Percentiles rank a stretch among this genome's conserved stretches.
phyloP scores from a whole-genome alignment of 1,140 invertebrate genomes.

The Calephelis virginiensis region DNA sequence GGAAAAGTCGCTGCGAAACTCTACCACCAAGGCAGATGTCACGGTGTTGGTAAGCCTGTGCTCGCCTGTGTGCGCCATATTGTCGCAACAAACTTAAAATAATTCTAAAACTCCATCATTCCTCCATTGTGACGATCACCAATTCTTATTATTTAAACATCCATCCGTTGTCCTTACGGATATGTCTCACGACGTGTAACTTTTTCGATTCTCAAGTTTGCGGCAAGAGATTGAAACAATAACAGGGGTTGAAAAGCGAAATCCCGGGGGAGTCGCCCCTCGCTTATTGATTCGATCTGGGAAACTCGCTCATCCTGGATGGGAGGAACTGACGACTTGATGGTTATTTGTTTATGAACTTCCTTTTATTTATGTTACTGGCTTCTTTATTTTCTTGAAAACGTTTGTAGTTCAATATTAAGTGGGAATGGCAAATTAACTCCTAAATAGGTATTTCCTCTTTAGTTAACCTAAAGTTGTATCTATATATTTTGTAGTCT shows the following conservation, averaged over 20 bases:
- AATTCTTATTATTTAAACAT: neutral
- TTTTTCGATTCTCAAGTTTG: constrained; percentile 50
- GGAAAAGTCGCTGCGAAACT: too few species aligned
- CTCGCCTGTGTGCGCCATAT: too few species aligned
- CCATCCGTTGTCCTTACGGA: neutral
- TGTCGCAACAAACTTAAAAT: neutral
- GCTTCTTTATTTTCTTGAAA: neutral
- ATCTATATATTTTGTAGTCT: too few species aligned
- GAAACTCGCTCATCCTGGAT: constrained; percentile 4
- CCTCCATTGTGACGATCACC: too few species aligned
- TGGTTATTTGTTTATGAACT: constrained; percentile 47
- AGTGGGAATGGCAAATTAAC: neutral
- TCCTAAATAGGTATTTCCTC: too few species aligned
- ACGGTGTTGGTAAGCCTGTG: too few species aligned
- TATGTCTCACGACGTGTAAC: constrained; percentile 20
- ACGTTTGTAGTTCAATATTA: neutral
- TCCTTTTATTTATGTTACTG: constrained; percentile 12
- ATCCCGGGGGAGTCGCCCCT: constrained; percentile 30
- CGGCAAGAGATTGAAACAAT: constrained; percentile 58
- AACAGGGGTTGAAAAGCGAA: constrained; percentile 45
- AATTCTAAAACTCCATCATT: neutral
- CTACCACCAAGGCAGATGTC: too few species aligned
- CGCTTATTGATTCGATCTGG: constrained; percentile 11
- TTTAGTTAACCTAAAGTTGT: too few species aligned
- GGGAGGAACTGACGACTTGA: constrained; percentile 29